Evolutionary conservation across 1,140 invertebrate genomes (phyloP), one percentile per base, ranked within the genome.

Genomic region (Drosophila orena): DNA sequence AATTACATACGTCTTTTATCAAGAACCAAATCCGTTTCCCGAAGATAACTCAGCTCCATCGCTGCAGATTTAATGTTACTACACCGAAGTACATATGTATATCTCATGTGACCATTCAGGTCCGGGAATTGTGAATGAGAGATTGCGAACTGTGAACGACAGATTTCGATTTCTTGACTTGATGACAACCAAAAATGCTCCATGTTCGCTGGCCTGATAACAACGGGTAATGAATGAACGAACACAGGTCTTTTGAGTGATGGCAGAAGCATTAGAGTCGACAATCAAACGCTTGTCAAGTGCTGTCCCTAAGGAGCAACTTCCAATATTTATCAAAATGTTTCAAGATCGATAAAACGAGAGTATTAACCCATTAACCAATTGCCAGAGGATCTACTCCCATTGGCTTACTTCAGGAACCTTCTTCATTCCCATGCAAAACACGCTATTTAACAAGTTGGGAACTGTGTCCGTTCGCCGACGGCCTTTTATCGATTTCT

Each of bases 201-300:
- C n/a, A 35, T 53, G 65, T 66, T 65, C 65, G 40, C 46, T 69
- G 40, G 62, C 40, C 43, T 69, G 66, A 70, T 70, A 70, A 70
- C 27, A 70, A 70, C 27, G 34, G 30, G 27, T 47, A 42, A 70
- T 70, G 64, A 70, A 70, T 70, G 66, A 70, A 70, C 47, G 1
- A 30, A n/a, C n/a, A n/a, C n/a, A 30, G 6, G 42, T 15, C 35
- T n/a, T 10, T 27, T n/a, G 10, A 40, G 43, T 56, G 52, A 69
- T 69, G 59, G 50, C 17, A 6, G 24, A 42, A 22, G 50, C 17
- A 6, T 14, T 34, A 22, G 59, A n/a, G 30, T 68, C 37, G 46
- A 68, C 35, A 52, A 64, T 46, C 42, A 42, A 62, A 62, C 40
- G 55, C 42, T 11, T 38, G 15, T 65, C 60, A 46, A 37, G 46